Evolutionary conservation across 2,113 vertebrate genomes (phyloP).

Genomic region (Dipodomys spectabilis): DNA sequence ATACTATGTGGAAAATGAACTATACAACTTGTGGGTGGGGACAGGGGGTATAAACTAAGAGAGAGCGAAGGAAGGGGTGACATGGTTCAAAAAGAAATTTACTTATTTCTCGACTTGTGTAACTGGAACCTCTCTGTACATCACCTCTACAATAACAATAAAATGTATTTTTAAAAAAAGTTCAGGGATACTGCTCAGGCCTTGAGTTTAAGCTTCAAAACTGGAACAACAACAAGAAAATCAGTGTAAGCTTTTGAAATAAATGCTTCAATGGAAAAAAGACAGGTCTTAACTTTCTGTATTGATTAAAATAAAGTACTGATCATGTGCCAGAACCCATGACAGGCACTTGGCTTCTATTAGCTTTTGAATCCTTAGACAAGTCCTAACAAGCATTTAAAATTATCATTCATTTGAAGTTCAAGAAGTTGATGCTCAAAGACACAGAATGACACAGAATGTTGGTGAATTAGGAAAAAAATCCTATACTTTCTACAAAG

Average conservation of each 20-base stretch:
- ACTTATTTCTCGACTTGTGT: too few species aligned
- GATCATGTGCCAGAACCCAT: background rate
- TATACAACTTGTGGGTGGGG: too few species aligned
- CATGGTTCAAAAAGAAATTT: too few species aligned
- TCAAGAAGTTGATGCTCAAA: slow-evolving; percentile 28
- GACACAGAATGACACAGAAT: background rate
- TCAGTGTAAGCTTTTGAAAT: background rate
- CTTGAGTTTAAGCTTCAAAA: too few species aligned
- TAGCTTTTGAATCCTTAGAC: background rate
- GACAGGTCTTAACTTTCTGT: background rate
- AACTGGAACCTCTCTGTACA: too few species aligned
- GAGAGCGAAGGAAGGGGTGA: too few species aligned
- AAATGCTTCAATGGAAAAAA: background rate
- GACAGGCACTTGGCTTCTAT: background rate
- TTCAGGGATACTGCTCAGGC: too few species aligned
- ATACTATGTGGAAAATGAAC: too few species aligned
- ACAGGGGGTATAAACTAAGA: too few species aligned
- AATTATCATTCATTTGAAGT: background rate
- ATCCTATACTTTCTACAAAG: background rate
- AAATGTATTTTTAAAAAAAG: too few species aligned
- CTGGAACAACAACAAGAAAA: too few species aligned
- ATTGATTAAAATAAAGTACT: background rate
- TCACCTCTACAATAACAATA: too few species aligned
- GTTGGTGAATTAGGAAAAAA: background rate
- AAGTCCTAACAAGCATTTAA: background rate